Conservation (phyloP, 2,888 invertebrate species). For the Synergus gifuensis region DNA sequence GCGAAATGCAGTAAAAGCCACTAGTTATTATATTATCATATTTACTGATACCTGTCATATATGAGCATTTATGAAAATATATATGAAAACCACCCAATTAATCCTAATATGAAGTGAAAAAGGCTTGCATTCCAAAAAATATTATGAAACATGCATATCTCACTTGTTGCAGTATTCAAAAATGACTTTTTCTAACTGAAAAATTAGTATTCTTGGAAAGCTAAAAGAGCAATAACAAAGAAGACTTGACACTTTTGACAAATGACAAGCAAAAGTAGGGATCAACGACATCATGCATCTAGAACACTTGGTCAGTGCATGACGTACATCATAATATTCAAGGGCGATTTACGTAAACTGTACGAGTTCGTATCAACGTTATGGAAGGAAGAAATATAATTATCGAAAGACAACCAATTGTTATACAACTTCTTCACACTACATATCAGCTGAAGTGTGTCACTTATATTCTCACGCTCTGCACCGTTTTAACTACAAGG, state of each 20-base stretch:
- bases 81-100: too few species aligned
- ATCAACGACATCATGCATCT: neutral
- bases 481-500: slow-evolving; percentile 48
- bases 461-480: slow-evolving; percentile 65
- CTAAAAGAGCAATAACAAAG: neutral
- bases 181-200: neutral
- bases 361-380: neutral
- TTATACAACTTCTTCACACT: slow-evolving; percentile 38
- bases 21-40: neutral
- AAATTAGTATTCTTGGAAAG: neutral
- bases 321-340: slow-evolving; percentile 6
- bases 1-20: neutral
- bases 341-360: slow-evolving; percentile 2
- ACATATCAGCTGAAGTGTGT: slow-evolving; percentile 58
- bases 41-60: neutral
- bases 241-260: too few species aligned
- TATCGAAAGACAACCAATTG: neutral
- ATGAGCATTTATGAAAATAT: too few species aligned
- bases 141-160: neutral
- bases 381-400: slow-evolving; percentile 6
- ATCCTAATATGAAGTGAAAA: too few species aligned
- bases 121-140: too few species aligned
- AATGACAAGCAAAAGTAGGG: neutral
- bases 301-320: slow-evolving; percentile 1
- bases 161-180: neutral